phyloP scores from a whole-genome alignment of 53 echinoderm and acorn worm genomes.

The Holothuria leucospilota region DNA sequence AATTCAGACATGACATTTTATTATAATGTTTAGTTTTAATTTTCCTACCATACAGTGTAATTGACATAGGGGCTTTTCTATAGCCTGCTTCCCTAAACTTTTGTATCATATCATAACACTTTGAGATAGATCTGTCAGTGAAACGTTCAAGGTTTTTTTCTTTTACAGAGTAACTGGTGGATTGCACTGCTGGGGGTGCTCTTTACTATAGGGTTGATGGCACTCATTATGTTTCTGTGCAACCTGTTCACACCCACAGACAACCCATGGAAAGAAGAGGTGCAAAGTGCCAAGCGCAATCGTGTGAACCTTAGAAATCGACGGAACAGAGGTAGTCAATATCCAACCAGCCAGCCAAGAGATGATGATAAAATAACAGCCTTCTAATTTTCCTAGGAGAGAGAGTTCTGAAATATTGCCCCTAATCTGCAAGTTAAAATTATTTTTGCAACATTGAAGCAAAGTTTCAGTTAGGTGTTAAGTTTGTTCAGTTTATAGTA shows the following conservation, averaged over 20 bases:
- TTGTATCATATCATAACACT: background rate
- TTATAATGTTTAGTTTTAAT: too few relatives aligned
- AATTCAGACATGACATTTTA: too few relatives aligned
- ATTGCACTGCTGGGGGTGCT: slow-evolving; percentile 63
- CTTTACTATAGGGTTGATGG: slow-evolving; percentile 74
- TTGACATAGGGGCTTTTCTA: too few relatives aligned
- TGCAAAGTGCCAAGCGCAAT: slow-evolving; percentile 41
- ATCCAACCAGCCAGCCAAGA: slow-evolving; percentile 5
- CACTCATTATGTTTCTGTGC: slow-evolving; percentile 76
- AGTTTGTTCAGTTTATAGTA: too few relatives aligned
- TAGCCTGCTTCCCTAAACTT: too few relatives aligned
- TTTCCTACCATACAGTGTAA: too few relatives aligned
- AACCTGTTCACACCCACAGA: slow-evolving; percentile 78
- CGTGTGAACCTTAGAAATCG: slow-evolving; percentile 36
- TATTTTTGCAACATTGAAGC: too few relatives aligned
- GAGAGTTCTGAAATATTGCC: too few relatives aligned
- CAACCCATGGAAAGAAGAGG: slow-evolving; percentile 86
- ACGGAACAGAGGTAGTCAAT: slow-evolving; percentile 32
- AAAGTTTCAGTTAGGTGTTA: too few relatives aligned
- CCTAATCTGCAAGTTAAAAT: too few relatives aligned
- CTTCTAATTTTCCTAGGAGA: background rate
- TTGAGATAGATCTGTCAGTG: background rate
- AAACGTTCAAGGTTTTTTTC: background rate
- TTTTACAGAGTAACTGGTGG: slow-evolving; percentile 83
- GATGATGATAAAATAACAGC: slow-evolving; percentile 30